phyloP scores from a whole-genome alignment of 2,113 vertebrate species.

The Coracopsis vasa region DNA sequence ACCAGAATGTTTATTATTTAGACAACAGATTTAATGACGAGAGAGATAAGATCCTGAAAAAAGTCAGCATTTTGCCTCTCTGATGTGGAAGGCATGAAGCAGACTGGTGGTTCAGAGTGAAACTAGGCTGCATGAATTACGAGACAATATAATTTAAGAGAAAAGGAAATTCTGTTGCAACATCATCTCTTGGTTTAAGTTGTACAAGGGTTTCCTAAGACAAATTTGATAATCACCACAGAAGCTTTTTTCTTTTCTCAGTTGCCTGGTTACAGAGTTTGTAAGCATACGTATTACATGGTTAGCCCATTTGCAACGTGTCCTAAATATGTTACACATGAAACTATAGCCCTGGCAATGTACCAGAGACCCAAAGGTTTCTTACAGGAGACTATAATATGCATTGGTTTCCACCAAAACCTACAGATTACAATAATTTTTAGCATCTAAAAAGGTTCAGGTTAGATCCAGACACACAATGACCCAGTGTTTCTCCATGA shows the following conservation, averaged over 20 bases:
- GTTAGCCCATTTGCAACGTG: not conserved
- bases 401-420: not conserved
- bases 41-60: not conserved
- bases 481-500: not conserved
- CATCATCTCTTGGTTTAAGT: not conserved
- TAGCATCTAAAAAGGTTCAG: not conserved
- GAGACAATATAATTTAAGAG: not conserved
- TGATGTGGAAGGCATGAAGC: not conserved
- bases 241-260: not conserved
- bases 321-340: not conserved
- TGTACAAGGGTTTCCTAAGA: not conserved
- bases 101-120: not conserved
- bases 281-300: not conserved
- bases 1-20: not conserved
- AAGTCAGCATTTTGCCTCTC: not conserved
- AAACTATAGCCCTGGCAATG: conserved; percentile 3
- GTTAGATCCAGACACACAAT: not conserved
- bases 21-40: not conserved
- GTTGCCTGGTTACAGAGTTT: conserved; percentile 39
- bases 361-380: not conserved
- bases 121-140: not conserved
- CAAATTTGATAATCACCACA: not conserved
- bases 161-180: not conserved
- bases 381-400: not conserved
- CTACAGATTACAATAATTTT: not conserved